A percentile compares a stretch with the other conserved stretches of the same genome.
Conservation (phyloP, 2,797 vertebrate species). For the Dromococcyx pavoninus region DNA sequence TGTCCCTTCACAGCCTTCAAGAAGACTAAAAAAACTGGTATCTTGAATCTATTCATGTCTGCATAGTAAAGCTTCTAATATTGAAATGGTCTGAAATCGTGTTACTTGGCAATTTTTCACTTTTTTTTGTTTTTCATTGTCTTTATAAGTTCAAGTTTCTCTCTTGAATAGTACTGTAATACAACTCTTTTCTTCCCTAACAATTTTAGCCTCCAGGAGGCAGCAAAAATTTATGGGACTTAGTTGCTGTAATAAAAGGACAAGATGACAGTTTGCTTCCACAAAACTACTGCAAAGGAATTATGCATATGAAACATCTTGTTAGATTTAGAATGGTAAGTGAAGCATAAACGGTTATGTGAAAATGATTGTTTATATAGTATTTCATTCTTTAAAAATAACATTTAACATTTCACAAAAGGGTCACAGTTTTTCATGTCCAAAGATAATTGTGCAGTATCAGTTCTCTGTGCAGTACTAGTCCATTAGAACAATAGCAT, state of each 20-base stretch:
- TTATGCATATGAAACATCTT: slow-evolving; percentile 96
- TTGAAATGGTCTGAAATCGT: not conserved
- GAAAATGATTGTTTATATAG: not conserved
- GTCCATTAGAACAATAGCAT: not conserved
- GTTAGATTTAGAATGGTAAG: slow-evolving; percentile 91
- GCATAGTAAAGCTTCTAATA: not conserved
- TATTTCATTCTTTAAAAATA: not conserved
- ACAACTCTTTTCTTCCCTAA: not conserved
- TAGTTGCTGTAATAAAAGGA: slow-evolving; percentile 90
- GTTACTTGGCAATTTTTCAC: not conserved
- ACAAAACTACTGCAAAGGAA: slow-evolving; percentile 89
- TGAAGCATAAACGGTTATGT: not conserved
- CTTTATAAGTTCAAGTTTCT: not conserved
- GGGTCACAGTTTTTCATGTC: not conserved
- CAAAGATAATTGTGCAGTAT: not conserved
- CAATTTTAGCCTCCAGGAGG: slow-evolving; percentile 88
- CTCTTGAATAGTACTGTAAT: not conserved
- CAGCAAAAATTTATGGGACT: slow-evolving; percentile 94
- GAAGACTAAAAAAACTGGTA: not conserved
- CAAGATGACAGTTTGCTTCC: slow-evolving; percentile 95
- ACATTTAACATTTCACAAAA: not conserved
- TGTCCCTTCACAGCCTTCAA: not conserved
- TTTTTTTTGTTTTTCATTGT: not conserved
- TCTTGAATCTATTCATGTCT: not conserved
- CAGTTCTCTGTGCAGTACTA: not conserved